Evolutionary conservation across 1,140 invertebrate species (phyloP).

Genomic region (Galendromus occidentalis): DNA sequence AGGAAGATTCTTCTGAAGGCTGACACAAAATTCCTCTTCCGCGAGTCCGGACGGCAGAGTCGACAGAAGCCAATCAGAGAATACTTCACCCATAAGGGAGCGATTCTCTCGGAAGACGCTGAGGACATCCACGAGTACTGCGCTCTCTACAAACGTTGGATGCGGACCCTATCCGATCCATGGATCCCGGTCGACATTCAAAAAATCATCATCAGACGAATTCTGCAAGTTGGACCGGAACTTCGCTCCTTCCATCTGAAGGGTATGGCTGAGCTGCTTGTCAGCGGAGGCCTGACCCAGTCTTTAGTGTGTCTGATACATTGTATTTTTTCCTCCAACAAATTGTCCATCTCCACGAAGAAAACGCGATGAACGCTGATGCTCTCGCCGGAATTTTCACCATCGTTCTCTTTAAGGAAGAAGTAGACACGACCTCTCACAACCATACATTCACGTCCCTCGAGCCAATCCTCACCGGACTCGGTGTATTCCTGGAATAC

Average conservation of each 20-base stretch:
- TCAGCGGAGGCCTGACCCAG: neutral
- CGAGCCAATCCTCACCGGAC: too few species aligned
- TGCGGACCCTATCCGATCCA: neutral
- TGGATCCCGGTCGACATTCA: neutral
- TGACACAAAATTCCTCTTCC: neutral
- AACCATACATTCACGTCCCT: too few species aligned
- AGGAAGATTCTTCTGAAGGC: neutral
- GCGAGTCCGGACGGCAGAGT: neutral
- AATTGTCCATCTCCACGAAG: neutral
- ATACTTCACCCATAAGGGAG: neutral
- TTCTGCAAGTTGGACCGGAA: neutral
- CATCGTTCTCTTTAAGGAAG: too few species aligned
- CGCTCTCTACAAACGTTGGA: conserved; percentile 1
- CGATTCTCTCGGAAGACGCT: neutral
- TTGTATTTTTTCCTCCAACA: conserved; percentile 1
- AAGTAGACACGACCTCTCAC: too few species aligned
- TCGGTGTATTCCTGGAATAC: neutral
- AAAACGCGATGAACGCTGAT: neutral
- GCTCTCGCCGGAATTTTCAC: neutral
- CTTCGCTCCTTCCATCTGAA: neutral
- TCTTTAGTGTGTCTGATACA: neutral
- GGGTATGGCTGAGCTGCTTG: neutral
- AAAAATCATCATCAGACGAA: neutral
- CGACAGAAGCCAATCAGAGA: neutral
- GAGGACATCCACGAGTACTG: neutral